Conservation (phyloP, 2,797 vertebrate species). For the Orestias chungarensis region DNA sequence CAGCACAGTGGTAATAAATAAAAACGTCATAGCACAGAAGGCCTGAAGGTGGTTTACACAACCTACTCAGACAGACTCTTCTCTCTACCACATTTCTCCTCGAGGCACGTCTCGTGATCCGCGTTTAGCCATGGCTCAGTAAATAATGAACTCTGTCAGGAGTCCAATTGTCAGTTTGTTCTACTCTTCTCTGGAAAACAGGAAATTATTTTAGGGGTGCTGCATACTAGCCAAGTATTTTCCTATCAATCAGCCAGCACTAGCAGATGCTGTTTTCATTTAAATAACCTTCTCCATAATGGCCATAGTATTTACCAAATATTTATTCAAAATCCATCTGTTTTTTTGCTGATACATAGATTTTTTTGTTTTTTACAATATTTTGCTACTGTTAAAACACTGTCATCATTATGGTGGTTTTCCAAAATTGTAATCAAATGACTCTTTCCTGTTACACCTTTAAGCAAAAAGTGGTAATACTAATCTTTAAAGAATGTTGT, state of each 20-base stretch:
- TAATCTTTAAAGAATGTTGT: neutral
- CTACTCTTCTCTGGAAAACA: conserved; percentile 36
- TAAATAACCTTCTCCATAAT: conserved; percentile 22
- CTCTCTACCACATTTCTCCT: neutral
- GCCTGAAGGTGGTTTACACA: conserved; percentile 7
- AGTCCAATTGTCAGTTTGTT: conserved; percentile 39
- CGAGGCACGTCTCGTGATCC: conserved; percentile 11
- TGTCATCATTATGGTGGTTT: neutral
- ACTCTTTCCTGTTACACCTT: neutral
- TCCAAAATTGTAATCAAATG: neutral
- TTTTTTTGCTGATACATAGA: conserved; percentile 13
- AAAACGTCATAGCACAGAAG: conserved; percentile 27
- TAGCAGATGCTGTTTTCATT: conserved; percentile 49
- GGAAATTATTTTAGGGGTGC: conserved; percentile 45
- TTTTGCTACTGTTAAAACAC: neutral
- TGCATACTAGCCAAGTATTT: conserved; percentile 36
- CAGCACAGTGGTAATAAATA: conserved; percentile 60
- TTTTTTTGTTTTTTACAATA: neutral
- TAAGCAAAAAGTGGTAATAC: neutral
- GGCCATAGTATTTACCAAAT: conserved; percentile 21
- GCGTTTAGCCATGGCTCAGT: conserved; percentile 22
- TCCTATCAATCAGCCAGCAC: conserved; percentile 27
- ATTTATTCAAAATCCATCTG: conserved; percentile 36
- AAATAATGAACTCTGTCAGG: conserved; percentile 20
- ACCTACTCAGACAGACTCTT: conserved; percentile 1